A percentile compares a stretch with the other conserved stretches of the same genome.
phyloP scores from a whole-genome alignment of 2,888 invertebrate genomes.

The Hyalella azteca region DNA sequence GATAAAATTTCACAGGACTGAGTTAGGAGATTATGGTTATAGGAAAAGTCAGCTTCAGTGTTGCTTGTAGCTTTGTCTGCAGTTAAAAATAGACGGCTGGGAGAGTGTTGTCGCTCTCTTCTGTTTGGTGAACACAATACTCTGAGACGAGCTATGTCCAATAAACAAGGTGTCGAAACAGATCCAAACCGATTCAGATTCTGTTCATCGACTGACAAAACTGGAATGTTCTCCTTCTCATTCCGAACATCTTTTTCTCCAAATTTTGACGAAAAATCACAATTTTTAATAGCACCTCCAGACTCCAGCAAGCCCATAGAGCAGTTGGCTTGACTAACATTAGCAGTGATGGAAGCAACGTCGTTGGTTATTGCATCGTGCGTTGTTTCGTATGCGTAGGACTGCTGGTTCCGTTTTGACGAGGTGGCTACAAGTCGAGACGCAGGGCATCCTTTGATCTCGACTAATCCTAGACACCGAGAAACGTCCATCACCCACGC shows the following conservation, averaged over 20 bases:
- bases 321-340: background rate
- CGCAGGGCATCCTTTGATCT: constrained; percentile 35
- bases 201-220: background rate
- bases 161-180: constrained; percentile 8
- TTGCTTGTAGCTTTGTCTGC: background rate
- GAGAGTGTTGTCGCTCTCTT: background rate
- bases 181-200: constrained; percentile 2
- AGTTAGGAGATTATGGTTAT: background rate
- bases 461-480: constrained; percentile 54
- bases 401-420: no score
- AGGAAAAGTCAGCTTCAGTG: background rate
- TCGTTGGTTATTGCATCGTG: constrained; percentile 8
- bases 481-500: constrained; percentile 56
- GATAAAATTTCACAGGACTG: constrained; percentile 23
- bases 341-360: background rate
- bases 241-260: background rate
- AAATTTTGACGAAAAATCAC: background rate
- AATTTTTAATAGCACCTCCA: background rate
- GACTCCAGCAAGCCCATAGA: background rate
- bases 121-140: background rate
- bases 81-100: background rate
- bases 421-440: background rate
- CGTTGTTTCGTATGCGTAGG: no score
- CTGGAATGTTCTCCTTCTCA: background rate
- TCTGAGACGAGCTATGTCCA: constrained; percentile 15